Conservation (phyloP, 2,113 vertebrate species). For the Aleadryas rufinucha region DNA sequence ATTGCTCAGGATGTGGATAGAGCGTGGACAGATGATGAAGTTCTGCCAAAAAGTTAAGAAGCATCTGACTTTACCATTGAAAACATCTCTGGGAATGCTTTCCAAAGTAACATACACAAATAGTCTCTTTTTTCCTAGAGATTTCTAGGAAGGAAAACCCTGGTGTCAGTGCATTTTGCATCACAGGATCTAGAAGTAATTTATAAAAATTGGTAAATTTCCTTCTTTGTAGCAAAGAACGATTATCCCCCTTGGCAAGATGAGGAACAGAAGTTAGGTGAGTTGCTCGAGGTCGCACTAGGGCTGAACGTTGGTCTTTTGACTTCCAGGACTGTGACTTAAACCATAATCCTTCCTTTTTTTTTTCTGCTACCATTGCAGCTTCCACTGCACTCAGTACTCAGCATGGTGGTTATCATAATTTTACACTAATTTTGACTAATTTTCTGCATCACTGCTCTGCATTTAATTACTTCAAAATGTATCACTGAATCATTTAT, state of each 20-base stretch:
- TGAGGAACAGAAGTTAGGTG: not conserved
- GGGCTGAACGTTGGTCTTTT: not conserved
- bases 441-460: constrained; percentile 38
- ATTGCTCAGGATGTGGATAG: not conserved
- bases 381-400: not conserved
- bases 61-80: not conserved
- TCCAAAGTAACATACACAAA: not conserved
- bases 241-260: not conserved
- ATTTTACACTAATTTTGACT: constrained; percentile 48
- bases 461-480: constrained; percentile 50
- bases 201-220: not conserved
- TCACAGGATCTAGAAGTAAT: not conserved
- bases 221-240: not conserved
- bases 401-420: not conserved
- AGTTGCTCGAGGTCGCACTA: fast-evolving
- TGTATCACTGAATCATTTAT: constrained; percentile 20
- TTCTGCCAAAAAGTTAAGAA: not conserved
- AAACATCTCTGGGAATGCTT: not conserved
- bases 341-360: not conserved
- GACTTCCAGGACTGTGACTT: not conserved
- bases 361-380: not conserved
- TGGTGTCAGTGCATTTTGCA: not conserved
- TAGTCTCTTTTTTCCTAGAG: not conserved
- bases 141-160: not conserved
- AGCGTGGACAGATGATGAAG: not conserved